phyloP scores from a whole-genome alignment of 2,888 invertebrate species.

The Drosophila birchii region DNA sequence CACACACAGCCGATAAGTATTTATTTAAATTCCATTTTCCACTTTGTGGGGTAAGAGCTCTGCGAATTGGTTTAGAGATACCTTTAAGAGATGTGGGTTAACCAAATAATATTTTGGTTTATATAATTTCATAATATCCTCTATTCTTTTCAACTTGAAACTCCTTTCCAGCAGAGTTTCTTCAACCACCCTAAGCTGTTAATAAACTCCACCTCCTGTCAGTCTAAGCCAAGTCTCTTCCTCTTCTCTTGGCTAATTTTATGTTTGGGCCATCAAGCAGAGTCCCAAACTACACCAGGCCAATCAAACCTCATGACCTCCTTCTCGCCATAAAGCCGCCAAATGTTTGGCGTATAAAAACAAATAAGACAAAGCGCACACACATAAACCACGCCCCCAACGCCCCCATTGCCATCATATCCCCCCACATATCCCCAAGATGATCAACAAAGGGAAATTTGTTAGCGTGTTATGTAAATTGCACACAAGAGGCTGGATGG shows the following conservation, averaged over 20 bases:
- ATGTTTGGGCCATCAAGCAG: conserved; percentile 69
- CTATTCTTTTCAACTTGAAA: neutral
- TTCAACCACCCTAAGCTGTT: conserved; percentile 59
- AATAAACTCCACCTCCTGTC: conserved; percentile 60
- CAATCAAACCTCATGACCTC: conserved; percentile 68
- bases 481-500: conserved; percentile 60
- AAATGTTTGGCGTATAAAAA: conserved; percentile 50
- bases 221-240: neutral
- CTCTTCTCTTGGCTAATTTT: conserved; percentile 64
- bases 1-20: conserved; percentile 25
- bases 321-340: conserved; percentile 28
- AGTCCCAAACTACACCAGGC: conserved; percentile 64
- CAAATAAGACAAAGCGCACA: conserved; percentile 75
- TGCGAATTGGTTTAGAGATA: neutral
- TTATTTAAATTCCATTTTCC: conserved; percentile 35
- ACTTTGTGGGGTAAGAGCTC: conserved; percentile 4
- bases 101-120: neutral
- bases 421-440: conserved; percentile 39
- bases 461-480: conserved; percentile 80
- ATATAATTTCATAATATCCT: neutral
- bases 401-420: conserved; percentile 2
- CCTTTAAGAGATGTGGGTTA: conserved; percentile 3
- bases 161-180: conserved; percentile 9
- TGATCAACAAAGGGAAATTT: conserved; percentile 69
- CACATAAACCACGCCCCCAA: conserved; percentile 64